phyloP scores from a whole-genome alignment of 1,140 invertebrate species.

The Saccostrea cuccullata region DNA sequence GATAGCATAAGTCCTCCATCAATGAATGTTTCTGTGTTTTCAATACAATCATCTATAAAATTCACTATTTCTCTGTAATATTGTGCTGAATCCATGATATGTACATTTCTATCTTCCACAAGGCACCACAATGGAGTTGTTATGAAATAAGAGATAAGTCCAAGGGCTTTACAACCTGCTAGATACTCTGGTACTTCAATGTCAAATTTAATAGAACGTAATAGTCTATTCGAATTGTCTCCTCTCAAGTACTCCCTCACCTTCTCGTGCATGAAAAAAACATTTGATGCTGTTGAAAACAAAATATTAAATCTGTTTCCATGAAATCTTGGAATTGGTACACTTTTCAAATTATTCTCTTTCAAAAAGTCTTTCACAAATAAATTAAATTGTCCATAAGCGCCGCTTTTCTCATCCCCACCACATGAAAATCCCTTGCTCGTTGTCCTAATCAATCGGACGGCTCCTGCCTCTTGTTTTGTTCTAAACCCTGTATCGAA shows the following conservation, averaged over 20 bases:
- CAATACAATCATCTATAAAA: no score
- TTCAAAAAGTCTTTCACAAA: slow-evolving; percentile 46
- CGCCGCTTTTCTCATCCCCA: slow-evolving; percentile 50
- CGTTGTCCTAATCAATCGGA: slow-evolving; percentile 34
- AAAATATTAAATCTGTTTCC: slow-evolving; percentile 55
- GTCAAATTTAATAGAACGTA: no score
- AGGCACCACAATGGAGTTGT: no score
- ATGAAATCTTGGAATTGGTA: slow-evolving; percentile 50
- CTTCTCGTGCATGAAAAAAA: slow-evolving; percentile 30
- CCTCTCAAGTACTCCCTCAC: slow-evolving; percentile 5
- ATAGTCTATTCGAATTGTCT: slow-evolving; percentile 30
- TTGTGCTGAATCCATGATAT: no score
- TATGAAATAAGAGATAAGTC: no score
- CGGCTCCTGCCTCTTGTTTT: slow-evolving; percentile 34
- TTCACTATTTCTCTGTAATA: no score
- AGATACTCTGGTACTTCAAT: no score
- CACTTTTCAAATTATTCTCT: slow-evolving; percentile 27
- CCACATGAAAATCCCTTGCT: slow-evolving; percentile 54
- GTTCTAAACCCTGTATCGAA: slow-evolving; percentile 41
- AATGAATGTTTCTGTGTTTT: no score
- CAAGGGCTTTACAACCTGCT: no score
- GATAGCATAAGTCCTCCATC: no score
- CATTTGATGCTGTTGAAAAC: slow-evolving; percentile 17
- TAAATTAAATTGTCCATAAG: slow-evolving; percentile 37
- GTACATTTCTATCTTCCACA: no score